These are phyloP conservation scores for Gopherus evgoodei DNA, from an alignment of 2,113 vertebrate species.

Conservation along the genomic window DNA sequence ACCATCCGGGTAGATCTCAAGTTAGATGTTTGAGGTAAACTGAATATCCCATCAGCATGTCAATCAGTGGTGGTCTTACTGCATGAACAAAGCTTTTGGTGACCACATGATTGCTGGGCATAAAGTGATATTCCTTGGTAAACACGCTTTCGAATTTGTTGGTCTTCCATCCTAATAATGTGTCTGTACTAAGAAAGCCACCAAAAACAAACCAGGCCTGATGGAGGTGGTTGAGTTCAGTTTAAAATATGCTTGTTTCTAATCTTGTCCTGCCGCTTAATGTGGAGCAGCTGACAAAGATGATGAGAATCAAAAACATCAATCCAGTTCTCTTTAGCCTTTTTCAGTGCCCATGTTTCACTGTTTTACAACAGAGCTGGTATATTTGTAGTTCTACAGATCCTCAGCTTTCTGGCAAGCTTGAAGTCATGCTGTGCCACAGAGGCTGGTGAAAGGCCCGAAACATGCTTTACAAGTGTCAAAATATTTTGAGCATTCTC, in stretches of 20 bases:
- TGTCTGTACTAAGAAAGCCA: not conserved
- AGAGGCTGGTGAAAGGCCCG: not conserved
- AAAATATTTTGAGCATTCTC: not conserved
- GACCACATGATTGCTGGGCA: not conserved
- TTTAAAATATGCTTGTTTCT: not conserved
- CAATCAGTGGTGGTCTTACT: not conserved
- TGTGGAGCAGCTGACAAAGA: not conserved
- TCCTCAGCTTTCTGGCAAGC: not conserved
- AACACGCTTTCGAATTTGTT: not conserved
- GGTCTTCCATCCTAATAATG: not conserved
- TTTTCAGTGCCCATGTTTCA: not conserved
- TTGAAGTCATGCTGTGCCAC: not conserved
- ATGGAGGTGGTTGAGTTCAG: not conserved
- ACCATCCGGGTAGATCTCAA: not conserved
- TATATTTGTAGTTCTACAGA: not conserved
- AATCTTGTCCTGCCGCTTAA: not conserved
- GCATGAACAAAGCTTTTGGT: not conserved
- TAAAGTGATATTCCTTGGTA: not conserved
- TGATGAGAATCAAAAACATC: not conserved
- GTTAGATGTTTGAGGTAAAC: not conserved
- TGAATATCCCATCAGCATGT: not conserved
- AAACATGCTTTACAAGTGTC: not conserved
- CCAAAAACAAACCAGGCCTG: not conserved
- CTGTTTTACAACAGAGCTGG: not conserved
- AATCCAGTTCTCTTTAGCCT: not conserved